phyloP scores from a whole-genome alignment of 2,797 vertebrate species.

The Gymnopithys bicolor region DNA sequence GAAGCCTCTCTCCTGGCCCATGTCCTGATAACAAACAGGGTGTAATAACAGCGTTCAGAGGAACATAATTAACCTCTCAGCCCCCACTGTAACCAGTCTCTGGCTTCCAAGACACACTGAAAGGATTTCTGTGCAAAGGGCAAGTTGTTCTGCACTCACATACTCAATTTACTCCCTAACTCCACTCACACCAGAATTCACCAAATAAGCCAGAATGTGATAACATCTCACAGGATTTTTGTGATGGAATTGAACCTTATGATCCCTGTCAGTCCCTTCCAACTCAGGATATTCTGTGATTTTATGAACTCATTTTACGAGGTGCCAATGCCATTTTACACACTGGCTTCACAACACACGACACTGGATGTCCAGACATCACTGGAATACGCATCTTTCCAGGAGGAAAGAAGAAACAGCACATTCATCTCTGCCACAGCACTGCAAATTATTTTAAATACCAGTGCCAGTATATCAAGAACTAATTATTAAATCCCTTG shows the following conservation, averaged over 20 bases:
- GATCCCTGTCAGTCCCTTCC: neutral
- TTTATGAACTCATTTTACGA: neutral
- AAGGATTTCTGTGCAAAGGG: neutral
- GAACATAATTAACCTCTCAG: neutral
- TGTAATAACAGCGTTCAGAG: neutral
- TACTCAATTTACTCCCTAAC: fast-evolving
- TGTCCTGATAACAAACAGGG: neutral
- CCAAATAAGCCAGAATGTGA: neutral
- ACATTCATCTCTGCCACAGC: neutral
- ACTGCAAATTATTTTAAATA: neutral
- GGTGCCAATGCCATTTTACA: neutral
- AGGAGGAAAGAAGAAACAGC: neutral
- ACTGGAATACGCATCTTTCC: fast-evolving
- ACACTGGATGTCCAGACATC: fast-evolving
- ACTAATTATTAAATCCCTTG: neutral
- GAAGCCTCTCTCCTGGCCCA: neutral
- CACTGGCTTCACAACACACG: neutral
- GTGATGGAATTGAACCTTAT: neutral
- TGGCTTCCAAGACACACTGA: neutral
- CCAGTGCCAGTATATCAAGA: neutral
- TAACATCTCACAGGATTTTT: neutral
- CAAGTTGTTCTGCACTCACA: neutral
- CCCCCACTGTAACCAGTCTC: neutral
- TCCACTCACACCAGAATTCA: neutral
- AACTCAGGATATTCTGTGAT: neutral